A percentile compares a stretch with the other conserved stretches of the same genome.
phyloP scores from a whole-genome alignment of 2,888 invertebrate genomes.

The Orthosia cruda region DNA sequence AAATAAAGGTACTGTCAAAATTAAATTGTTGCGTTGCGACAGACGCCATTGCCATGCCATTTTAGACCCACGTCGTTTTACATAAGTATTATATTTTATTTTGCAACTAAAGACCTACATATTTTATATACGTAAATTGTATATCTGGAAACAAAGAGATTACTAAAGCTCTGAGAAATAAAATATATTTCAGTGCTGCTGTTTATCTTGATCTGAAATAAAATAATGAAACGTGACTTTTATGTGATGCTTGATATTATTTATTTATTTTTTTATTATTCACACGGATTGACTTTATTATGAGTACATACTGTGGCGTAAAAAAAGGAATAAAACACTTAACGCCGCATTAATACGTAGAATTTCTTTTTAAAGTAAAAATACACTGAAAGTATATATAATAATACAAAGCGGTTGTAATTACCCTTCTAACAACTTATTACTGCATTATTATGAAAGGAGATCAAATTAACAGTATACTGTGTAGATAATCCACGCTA shows the following conservation, averaged over 20 bases:
- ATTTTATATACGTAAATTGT: conserved; percentile 6
- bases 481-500: too few species aligned
- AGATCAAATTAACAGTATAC: too few species aligned
- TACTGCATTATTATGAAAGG: too few species aligned
- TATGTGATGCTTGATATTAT: conserved; percentile 57
- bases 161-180: conserved; percentile 42
- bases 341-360: too few species aligned
- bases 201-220: conserved; percentile 46
- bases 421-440: too few species aligned
- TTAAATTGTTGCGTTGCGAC: too few species aligned
- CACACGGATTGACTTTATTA: conserved; percentile 14
- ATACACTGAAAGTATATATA: too few species aligned
- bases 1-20: neutral
- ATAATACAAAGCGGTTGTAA: too few species aligned
- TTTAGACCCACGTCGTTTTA: neutral
- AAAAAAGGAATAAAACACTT: too few species aligned
- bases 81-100: too few species aligned
- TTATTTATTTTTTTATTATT: conserved; percentile 31
- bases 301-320: neutral
- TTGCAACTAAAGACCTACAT: too few species aligned
- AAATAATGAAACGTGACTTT: conserved; percentile 44
- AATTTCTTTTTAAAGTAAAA: too few species aligned
- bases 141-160: conserved; percentile 33
- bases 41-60: neutral
- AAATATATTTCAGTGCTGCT: conserved; percentile 42